phyloP scores from a whole-genome alignment of 2,797 vertebrate species.

The Pteropus rufus region DNA sequence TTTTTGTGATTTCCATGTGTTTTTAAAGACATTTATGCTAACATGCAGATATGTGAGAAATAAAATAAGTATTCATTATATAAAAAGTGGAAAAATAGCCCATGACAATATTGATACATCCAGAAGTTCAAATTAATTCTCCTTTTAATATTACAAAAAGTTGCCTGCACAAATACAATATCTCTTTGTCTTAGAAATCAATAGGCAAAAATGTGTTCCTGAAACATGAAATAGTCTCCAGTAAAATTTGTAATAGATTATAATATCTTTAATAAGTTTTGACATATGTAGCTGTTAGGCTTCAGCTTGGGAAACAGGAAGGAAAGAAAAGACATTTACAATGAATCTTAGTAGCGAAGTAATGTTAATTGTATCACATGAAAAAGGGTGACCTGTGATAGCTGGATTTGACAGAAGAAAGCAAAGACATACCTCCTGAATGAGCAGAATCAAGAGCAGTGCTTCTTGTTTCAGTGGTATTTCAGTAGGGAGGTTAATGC shows the following conservation, averaged over 20 bases:
- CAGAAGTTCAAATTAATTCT: neutral
- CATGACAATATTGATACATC: neutral
- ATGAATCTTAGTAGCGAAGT: neutral
- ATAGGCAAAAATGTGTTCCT: neutral
- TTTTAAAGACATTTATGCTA: slow-evolving; percentile 16
- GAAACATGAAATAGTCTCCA: neutral
- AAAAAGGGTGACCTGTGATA: neutral
- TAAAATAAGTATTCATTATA: neutral
- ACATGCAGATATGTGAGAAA: neutral
- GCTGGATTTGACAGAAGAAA: neutral
- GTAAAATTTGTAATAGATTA: neutral
- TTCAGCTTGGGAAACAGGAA: neutral
- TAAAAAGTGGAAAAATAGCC: slow-evolving; percentile 3
- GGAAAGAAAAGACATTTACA: neutral
- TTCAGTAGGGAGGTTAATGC: neutral
- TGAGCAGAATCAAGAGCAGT: neutral
- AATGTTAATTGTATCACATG: neutral
- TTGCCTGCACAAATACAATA: neutral
- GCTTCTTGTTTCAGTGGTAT: neutral
- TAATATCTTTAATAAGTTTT: neutral
- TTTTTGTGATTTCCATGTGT: neutral
- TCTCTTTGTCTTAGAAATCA: neutral
- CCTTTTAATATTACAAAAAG: neutral
- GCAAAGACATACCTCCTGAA: neutral
- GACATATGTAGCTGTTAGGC: neutral